Evolutionary conservation across 1,140 invertebrate genomes (phyloP).

Genomic region (Trypoxylus dichotomus): DNA sequence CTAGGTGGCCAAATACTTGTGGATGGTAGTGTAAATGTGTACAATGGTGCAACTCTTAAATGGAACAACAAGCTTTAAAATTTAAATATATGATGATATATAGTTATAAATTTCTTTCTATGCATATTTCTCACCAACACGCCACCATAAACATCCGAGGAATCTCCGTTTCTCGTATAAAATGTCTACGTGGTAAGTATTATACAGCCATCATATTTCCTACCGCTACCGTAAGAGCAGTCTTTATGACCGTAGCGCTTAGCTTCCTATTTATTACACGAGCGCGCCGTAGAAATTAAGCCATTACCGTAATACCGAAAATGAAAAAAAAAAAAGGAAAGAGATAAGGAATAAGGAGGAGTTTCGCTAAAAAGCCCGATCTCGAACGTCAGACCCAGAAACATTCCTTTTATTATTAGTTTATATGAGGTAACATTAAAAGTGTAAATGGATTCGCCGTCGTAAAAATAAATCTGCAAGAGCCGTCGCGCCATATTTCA

Average conservation of each 20-base stretch:
- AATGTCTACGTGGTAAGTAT: background rate
- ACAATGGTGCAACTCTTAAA: too few relatives aligned
- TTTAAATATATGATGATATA: too few relatives aligned
- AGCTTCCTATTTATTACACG: background rate
- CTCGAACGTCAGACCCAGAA: background rate
- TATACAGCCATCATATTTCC: background rate
- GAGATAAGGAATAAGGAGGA: background rate
- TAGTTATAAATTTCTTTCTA: too few relatives aligned
- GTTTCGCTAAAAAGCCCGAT: background rate
- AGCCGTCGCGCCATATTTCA: constrained; percentile 3
- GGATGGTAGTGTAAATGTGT: too few relatives aligned
- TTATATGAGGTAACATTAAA: constrained; percentile 21
- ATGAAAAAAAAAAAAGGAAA: constrained; percentile 1
- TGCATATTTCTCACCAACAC: too few relatives aligned
- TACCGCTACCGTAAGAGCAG: background rate
- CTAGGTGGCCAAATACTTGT: too few relatives aligned
- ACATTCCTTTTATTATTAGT: constrained; percentile 26
- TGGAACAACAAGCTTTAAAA: too few relatives aligned
- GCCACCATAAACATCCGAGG: too few relatives aligned
- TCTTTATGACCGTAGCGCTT: constrained; percentile 1
- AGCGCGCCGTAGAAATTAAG: background rate
- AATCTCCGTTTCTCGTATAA: background rate
- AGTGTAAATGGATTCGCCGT: constrained; percentile 18
- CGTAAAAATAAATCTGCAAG: constrained; percentile 15
- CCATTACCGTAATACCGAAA: background rate